Base-by-base conservation (phyloP, 2,113 vertebrate species). In the Microcebus tavaratra region DNA sequence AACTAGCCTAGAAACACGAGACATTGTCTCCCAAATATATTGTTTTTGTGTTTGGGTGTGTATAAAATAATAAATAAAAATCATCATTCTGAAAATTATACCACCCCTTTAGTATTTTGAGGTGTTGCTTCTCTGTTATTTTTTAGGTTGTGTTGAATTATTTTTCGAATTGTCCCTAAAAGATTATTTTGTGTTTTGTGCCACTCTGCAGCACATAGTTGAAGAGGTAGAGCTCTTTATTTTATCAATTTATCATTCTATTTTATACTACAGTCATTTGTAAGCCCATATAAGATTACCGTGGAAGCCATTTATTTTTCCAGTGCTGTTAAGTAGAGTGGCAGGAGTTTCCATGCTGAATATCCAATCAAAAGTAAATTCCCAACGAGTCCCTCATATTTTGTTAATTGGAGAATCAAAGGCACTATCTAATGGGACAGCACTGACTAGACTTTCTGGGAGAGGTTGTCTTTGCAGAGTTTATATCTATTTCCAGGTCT, bases 401-500 rank as follows among this genome's bases (percentile, higher is more conserved):
- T 82, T 65, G 21, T 87, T 90, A 92, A 90, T 53, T 70, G 53
- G 48, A 88, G 86, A 96, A 63, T 68, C 84, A 36, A 92, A 80
- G 59, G 25, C 9, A 25, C 1, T 57, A 59, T 81, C 25, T 53
- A 67, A 59, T 39, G 53, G 25, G 55, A 67, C 27, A 75, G 25
- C 8, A 68, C 27, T 7, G 29, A 42, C 50, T 59, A 25, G 23
- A 68, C 61, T 89, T 93, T 86, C 21, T 20, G 18, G 48, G 6
- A 42, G 45, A 76, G 25, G 11, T 96, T 84, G 25, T 31, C 53
- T 88, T 86, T 42, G 42, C 57, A 82, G 36, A 59, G n/a, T 87
- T 70, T 79, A 5, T 81, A 50, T 88, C 21, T 20, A 10, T 84
- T 92, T 95, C 34, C 31, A 89, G 57, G 88, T 65, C 27, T 63